phyloP scores from a whole-genome alignment of 37 sponge, comb jelly and placozoan species.

The Amphimedon queenslandica region DNA sequence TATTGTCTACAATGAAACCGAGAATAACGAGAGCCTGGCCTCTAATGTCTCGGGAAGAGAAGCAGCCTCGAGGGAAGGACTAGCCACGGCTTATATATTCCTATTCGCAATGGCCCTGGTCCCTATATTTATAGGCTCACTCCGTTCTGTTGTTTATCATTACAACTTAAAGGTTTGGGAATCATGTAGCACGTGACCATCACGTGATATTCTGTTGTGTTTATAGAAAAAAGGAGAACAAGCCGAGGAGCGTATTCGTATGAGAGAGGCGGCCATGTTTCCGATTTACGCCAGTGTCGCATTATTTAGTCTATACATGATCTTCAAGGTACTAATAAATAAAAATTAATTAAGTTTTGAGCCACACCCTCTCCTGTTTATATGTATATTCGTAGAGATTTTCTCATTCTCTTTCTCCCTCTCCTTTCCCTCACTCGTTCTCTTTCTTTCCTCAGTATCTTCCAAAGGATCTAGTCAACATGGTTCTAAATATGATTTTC shows the following conservation, averaged over 20 bases:
- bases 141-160: slow-evolving; percentile 81
- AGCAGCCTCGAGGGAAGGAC: slow-evolving; percentile 72
- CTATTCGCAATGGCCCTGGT: slow-evolving; percentile 86
- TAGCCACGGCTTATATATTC: slow-evolving; percentile 70
- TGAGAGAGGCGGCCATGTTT: slow-evolving; percentile 89
- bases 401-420: too few species aligned
- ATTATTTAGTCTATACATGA: slow-evolving; percentile 88
- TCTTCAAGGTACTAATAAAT: slow-evolving; percentile 83
- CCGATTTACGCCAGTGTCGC: slow-evolving; percentile 93
- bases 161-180: slow-evolving; percentile 52
- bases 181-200: too few species aligned
- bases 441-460: slow-evolving; percentile 29
- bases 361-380: too few species aligned
- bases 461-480: slow-evolving; percentile 80
- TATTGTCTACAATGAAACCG: too few species aligned
- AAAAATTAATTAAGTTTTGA: neutral
- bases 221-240: slow-evolving; percentile 58
- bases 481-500: slow-evolving; percentile 61
- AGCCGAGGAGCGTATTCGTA: slow-evolving; percentile 69
- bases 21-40: slow-evolving; percentile 13
- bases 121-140: slow-evolving; percentile 85
- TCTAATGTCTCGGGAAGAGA: slow-evolving; percentile 73
- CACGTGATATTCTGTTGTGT: too few species aligned
- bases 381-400: too few species aligned
- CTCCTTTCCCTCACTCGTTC: neutral